phyloP scores from a whole-genome alignment of 2,888 invertebrate species.

The Synanthedon myopaeformis region DNA sequence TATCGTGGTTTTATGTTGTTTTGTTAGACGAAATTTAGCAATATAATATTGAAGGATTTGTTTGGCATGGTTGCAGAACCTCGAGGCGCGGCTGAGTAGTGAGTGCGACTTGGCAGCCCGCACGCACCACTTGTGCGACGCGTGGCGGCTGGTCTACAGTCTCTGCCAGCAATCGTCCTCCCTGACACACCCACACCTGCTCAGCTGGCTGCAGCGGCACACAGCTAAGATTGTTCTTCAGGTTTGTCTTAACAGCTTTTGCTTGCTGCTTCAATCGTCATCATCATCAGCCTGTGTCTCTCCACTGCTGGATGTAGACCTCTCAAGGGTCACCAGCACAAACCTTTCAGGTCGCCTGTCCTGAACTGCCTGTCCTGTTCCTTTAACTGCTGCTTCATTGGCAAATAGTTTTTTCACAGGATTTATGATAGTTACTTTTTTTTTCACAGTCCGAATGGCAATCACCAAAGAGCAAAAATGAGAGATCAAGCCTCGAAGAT shows the following conservation, averaged over 20 bases:
- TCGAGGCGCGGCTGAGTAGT: conserved; percentile 43
- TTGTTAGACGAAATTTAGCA: too few species aligned
- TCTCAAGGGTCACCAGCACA: too few species aligned
- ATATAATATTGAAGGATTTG: not conserved
- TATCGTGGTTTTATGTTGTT: too few species aligned
- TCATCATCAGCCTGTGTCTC: too few species aligned
- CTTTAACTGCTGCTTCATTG: not conserved
- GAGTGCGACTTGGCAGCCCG: conserved; percentile 33
- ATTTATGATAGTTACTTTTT: not conserved
- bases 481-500: conserved; percentile 30
- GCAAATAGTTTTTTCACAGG: not conserved
- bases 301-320: too few species aligned
- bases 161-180: conserved; percentile 50
- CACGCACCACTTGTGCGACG: conserved; percentile 41
- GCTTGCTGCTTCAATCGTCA: too few species aligned
- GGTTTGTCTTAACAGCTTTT: conserved; percentile 17
- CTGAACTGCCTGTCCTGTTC: too few species aligned
- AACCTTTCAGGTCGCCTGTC: too few species aligned
- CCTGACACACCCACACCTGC: conserved; percentile 42
- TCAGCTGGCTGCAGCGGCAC: conserved; percentile 51
- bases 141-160: conserved; percentile 50
- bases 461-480: conserved; percentile 32
- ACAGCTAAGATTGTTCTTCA: conserved; percentile 46
- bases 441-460: conserved; percentile 51
- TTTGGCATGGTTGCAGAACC: conserved; percentile 22